A percentile compares a stretch with the other conserved stretches of the same genome.
These are phyloP conservation scores for Palaemon carinicauda DNA, from an alignment of 1,140 invertebrate genomes.

Conservation along the genomic window DNA sequence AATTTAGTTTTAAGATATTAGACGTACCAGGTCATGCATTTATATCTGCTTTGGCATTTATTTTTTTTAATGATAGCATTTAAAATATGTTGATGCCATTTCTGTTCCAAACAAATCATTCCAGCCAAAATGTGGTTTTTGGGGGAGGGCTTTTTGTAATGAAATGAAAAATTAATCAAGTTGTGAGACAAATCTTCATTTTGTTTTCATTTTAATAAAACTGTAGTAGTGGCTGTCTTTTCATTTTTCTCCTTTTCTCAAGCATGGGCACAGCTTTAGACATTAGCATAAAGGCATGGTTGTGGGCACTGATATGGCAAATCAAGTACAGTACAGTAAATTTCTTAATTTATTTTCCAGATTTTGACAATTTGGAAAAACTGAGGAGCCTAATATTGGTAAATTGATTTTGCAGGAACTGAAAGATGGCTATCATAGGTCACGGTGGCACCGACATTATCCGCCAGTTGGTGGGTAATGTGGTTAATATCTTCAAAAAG, in stretches of 20 bases:
- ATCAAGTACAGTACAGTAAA: conserved; percentile 16
- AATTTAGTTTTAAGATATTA: background rate
- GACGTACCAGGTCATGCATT: conserved; percentile 47
- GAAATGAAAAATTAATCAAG: background rate
- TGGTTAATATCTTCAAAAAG: conserved; percentile 54
- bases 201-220: conserved; percentile 42
- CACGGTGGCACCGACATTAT: conserved; percentile 56
- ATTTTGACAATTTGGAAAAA: background rate
- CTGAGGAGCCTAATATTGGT: conserved; percentile 42
- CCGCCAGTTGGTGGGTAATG: conserved; percentile 55
- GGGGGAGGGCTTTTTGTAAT: background rate
- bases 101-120: background rate
- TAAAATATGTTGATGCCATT: background rate
- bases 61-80: conserved; percentile 31
- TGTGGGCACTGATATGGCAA: conserved; percentile 52
- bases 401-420: conserved; percentile 54
- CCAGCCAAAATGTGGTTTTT: background rate
- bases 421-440: conserved; percentile 57
- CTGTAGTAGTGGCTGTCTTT: background rate
- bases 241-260: conserved; percentile 21
- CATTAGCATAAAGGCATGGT: conserved; percentile 41
- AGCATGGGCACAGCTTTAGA: conserved; percentile 38
- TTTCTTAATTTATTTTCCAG: conserved; percentile 35
- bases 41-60: conserved; percentile 36
- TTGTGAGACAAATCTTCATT: conserved; percentile 11